Conservation (phyloP, 2,797 vertebrate species). For the Labeo calbasu region DNA sequence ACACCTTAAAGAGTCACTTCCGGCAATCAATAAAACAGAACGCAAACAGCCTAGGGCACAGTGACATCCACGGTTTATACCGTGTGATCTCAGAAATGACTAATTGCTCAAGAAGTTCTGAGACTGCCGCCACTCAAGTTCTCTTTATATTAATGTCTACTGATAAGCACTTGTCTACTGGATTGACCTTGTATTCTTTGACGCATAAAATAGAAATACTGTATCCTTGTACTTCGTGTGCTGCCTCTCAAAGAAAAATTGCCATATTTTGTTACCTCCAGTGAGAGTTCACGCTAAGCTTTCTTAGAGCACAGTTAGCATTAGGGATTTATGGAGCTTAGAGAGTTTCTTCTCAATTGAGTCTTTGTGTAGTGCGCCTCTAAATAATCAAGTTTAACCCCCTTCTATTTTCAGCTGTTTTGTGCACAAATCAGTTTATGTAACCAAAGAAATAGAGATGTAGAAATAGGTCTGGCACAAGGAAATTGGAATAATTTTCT, state of each 20-base stretch:
- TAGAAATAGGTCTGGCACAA: conserved; percentile 41
- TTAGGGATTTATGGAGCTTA: conserved; percentile 10
- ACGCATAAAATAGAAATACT: background rate
- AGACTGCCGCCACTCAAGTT: background rate
- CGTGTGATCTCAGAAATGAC: background rate
- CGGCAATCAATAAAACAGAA: background rate
- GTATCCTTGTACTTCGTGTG: background rate
- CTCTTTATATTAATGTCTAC: background rate
- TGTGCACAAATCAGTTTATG: conserved; percentile 64
- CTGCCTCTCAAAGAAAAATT: background rate
- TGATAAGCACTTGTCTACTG: background rate
- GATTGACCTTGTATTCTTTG: background rate
- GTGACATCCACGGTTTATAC: background rate
- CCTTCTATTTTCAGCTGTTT: conserved; percentile 60
- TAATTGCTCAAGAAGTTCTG: background rate
- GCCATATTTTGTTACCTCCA: background rate
- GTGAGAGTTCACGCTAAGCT: background rate
- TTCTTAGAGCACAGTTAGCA: background rate
- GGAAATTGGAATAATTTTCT: conserved; percentile 1
- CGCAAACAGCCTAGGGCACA: background rate
- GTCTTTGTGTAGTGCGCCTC: conserved; percentile 16
- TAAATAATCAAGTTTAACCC: conserved; percentile 5
- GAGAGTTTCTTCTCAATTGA: conserved; percentile 6
- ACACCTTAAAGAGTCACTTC: conserved; percentile 49
- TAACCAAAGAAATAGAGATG: conserved; percentile 50